Conservation (phyloP, 2,888 invertebrate genomes). For the Acleris cristana region DNA sequence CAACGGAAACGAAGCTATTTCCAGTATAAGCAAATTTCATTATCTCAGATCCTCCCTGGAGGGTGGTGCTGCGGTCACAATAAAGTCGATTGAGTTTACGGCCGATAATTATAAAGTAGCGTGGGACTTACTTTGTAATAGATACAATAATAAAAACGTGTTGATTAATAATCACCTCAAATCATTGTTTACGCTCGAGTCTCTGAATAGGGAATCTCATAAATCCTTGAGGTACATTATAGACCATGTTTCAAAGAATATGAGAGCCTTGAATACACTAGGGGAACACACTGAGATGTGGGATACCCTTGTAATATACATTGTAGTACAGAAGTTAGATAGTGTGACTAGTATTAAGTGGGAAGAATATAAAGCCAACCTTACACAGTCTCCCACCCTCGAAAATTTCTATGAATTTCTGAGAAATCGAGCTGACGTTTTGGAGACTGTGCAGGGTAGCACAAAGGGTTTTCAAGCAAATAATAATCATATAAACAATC, state of each 20-base stretch:
- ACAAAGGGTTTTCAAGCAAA: background rate
- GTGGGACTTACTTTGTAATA: background rate
- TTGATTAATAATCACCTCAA: constrained; percentile 24
- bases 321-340: background rate
- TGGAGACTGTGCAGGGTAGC: constrained; percentile 11
- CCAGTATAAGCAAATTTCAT: constrained; percentile 24
- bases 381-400: constrained; percentile 5
- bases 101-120: constrained; percentile 14
- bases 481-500: background rate
- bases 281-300: background rate
- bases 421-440: constrained; percentile 8
- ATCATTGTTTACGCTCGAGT: constrained; percentile 13
- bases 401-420: constrained; percentile 11
- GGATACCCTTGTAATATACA: constrained; percentile 2
- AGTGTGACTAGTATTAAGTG: constrained; percentile 2
- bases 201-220: constrained; percentile 12
- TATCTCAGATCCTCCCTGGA: constrained; percentile 15
- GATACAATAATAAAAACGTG: constrained; percentile 13
- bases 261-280: constrained; percentile 17
- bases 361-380: too few species aligned
- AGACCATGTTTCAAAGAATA: constrained; percentile 12
- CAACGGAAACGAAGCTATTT: constrained; percentile 3
- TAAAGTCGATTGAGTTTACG: constrained; percentile 10
- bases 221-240: constrained; percentile 10
- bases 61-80: constrained; percentile 44